Base-by-base conservation (phyloP, 2,113 vertebrate species). In the Calypte anna region DNA sequence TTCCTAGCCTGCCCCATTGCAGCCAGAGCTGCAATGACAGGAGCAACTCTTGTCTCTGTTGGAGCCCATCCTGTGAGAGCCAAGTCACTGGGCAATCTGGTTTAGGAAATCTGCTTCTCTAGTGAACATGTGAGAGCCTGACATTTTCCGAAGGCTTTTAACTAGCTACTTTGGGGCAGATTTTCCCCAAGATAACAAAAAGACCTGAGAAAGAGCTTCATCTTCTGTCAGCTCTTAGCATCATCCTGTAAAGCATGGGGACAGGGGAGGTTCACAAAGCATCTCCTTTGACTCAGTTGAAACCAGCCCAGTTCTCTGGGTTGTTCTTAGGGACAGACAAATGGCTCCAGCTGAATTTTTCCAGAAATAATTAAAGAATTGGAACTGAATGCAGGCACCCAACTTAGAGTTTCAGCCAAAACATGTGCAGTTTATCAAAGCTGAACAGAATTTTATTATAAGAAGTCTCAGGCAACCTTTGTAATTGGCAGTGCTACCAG, bases 111-210 rank as follows among this genome's bases (percentile, higher is more conserved):
- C 83, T 95, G 55, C 77, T 46, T 95, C 81, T 79, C 84, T 40
- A 62, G 89, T 73, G 94, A 92, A 51, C 5, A 0, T 87, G 54
- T 69, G 74, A 94, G 78, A 91, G 58, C 25, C 25, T 90, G 83
- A 62, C 78, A 73, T 95, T 95, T 92, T 85, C 91, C 91, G 84
- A 59, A 87, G 87, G 67, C 74, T 92, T 95, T 87, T 96, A 97
- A 94, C 95, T 96, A 87, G 93, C 70, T 54, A 3, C 86, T 92
- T 94, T 89, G 91, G 91, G 95, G 81, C 79, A 88, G 85, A 86
- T 95, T 94, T 93, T 94, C 72, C 72, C 63, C 25, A 1, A 67
- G 48, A 88, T 0, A 91, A 33, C 53, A 86, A 94, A 93, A 91
- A 36, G 82, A 76, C 57, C 74, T 86, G 31, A 78, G 63, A 89